Evolutionary conservation across 2,797 vertebrate genomes (phyloP).

Genomic region (Pipistrellus pipistrellus): DNA sequence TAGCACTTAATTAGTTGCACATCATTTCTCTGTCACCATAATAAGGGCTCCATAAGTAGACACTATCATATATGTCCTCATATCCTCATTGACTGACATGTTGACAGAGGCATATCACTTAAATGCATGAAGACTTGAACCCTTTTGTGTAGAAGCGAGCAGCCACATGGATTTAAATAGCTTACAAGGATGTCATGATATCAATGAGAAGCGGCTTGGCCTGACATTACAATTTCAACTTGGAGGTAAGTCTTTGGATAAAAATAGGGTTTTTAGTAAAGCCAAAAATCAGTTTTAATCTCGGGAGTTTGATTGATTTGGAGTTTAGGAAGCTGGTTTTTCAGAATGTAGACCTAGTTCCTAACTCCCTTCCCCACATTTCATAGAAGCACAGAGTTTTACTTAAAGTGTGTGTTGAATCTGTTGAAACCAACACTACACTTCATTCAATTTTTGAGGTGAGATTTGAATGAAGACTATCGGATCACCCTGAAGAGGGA

Average conservation of each 20-base stretch:
- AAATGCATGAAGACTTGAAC: background rate
- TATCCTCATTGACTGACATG: background rate
- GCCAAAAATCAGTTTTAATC: background rate
- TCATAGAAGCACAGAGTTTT: background rate
- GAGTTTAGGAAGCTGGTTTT: conserved; percentile 7
- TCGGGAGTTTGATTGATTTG: background rate
- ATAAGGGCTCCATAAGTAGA: background rate
- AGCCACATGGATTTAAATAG: background rate
- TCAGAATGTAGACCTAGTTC: background rate
- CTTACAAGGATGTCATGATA: background rate
- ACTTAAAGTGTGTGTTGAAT: background rate
- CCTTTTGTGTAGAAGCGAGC: background rate
- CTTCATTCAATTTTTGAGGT: background rate
- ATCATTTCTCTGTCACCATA: background rate
- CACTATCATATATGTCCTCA: background rate
- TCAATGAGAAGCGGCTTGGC: background rate
- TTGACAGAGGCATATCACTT: background rate
- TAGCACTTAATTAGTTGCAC: background rate
- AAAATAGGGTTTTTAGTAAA: conserved; percentile 35
- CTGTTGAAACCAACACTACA: background rate
- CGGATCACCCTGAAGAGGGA: background rate
- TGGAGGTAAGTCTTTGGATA: background rate
- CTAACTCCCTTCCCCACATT: background rate
- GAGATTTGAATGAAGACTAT: background rate
- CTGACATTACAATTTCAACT: conserved; percentile 24